A percentile compares a stretch with the other conserved stretches of the same genome.
These are phyloP conservation scores for Phalloptychus januarius DNA, from an alignment of 2,797 vertebrate species.

Conservation along the genomic window DNA sequence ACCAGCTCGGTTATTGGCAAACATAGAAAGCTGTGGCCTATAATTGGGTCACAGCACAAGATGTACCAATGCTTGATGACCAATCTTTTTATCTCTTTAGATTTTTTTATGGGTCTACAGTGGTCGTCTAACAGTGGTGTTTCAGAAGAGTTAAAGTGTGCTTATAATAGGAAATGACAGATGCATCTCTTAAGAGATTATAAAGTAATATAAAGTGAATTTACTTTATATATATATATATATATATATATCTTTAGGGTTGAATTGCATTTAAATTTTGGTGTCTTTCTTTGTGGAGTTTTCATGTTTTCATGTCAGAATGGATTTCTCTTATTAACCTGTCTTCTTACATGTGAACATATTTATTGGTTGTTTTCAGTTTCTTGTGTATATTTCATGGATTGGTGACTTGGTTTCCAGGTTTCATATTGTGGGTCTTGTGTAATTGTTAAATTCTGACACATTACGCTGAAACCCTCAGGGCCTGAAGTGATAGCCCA, in stretches of 20 bases:
- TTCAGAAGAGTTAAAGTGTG: not conserved
- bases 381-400: not conserved
- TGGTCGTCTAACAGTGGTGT: not conserved
- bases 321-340: not conserved
- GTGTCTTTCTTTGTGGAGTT: not conserved
- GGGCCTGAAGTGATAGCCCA: not conserved
- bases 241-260: not conserved
- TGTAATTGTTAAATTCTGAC: not conserved
- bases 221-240: not conserved
- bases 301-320: not conserved
- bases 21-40: not conserved
- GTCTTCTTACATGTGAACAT: not conserved
- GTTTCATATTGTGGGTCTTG: not conserved
- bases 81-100: not conserved
- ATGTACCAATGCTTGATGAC: not conserved
- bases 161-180: too few relatives aligned
- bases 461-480: not conserved
- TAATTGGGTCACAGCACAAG: constrained; percentile 1
- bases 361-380: not conserved
- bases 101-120: not conserved
- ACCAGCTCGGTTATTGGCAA: not conserved
- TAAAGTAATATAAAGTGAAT: not conserved
- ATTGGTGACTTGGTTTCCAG: not conserved
- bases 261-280: not conserved
- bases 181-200: not conserved